These are phyloP conservation scores for Drosophila serrata DNA, from an alignment of 1,140 invertebrate genomes.

Conservation along the genomic window DNA sequence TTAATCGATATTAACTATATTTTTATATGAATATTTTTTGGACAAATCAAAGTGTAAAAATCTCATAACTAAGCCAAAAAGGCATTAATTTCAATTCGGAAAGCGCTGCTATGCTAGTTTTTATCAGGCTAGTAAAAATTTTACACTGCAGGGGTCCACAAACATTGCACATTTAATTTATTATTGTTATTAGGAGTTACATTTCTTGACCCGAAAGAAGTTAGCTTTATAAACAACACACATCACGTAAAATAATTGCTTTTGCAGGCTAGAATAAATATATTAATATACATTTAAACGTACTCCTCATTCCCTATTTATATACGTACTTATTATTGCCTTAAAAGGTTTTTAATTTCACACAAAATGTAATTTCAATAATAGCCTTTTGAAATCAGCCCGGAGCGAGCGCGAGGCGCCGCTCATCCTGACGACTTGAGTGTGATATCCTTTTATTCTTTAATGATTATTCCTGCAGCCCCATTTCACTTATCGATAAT, in stretches of 20 bases:
- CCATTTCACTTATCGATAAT: slow-evolving; percentile 50
- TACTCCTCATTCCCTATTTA: neutral
- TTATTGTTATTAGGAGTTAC: no score
- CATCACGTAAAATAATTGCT: neutral
- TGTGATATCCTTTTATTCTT: slow-evolving; percentile 40
- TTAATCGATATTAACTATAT: no score
- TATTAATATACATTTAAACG: neutral
- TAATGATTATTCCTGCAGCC: slow-evolving; percentile 52
- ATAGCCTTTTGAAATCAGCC: slow-evolving; percentile 10
- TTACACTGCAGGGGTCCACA: no score
- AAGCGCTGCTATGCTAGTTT: no score
- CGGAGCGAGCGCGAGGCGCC: neutral
- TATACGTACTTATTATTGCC: neutral
- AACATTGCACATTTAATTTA: no score
- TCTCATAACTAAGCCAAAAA: no score
- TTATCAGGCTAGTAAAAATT: no score
- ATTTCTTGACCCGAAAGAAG: neutral
- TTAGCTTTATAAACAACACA: no score
- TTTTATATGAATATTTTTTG: no score
- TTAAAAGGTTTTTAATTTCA: slow-evolving; percentile 11
- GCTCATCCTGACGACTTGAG: slow-evolving; percentile 17
- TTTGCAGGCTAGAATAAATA: neutral
- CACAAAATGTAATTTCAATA: slow-evolving; percentile 27
- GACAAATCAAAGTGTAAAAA: no score
- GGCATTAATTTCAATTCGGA: no score